Conservation (phyloP, 92 coral and sea anemone species). For the Phymanthus crucifer region DNA sequence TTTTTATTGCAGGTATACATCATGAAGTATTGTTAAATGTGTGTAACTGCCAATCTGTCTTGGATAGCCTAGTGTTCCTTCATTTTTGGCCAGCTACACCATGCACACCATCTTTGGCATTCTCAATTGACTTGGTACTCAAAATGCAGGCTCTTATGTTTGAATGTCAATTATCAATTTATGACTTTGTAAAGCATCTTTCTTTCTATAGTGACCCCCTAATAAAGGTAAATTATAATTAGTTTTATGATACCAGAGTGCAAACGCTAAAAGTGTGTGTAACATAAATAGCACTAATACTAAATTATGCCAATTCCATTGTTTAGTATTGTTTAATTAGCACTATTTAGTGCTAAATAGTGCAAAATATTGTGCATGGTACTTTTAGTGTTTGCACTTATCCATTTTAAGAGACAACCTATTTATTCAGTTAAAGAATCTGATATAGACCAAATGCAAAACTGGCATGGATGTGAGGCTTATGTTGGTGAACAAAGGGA, state of each 20-base stretch:
- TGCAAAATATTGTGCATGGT: too few species aligned
- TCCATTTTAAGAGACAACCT: too few species aligned
- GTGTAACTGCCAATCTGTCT: slow-evolving; percentile 39
- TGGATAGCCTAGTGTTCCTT: slow-evolving; percentile 39
- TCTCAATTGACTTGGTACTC: slow-evolving; percentile 35
- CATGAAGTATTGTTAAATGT: slow-evolving; percentile 38
- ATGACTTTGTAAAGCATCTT: slow-evolving; percentile 38
- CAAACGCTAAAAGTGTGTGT: slow-evolving; percentile 17
- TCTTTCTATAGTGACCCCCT: slow-evolving; percentile 31
- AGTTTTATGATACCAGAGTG: too few species aligned
- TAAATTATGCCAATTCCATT: background rate
- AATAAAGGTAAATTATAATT: slow-evolving; percentile 9
- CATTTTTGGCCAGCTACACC: slow-evolving; percentile 64
- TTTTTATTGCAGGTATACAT: slow-evolving; percentile 43
- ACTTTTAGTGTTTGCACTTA: too few species aligned
- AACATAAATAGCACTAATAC: background rate
- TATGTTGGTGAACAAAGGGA: too few species aligned
- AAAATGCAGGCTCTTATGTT: slow-evolving; percentile 26
- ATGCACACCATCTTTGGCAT: slow-evolving; percentile 54
- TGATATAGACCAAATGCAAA: too few species aligned
- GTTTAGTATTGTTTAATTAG: too few species aligned
- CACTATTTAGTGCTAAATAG: too few species aligned
- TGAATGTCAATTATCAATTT: slow-evolving; percentile 59
- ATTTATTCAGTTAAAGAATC: too few species aligned
- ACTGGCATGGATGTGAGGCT: too few species aligned